Percentiles rank a stretch among this genome's conserved stretches.
phyloP scores from a whole-genome alignment of 2,113 vertebrate genomes.

The Cottus gobio region DNA sequence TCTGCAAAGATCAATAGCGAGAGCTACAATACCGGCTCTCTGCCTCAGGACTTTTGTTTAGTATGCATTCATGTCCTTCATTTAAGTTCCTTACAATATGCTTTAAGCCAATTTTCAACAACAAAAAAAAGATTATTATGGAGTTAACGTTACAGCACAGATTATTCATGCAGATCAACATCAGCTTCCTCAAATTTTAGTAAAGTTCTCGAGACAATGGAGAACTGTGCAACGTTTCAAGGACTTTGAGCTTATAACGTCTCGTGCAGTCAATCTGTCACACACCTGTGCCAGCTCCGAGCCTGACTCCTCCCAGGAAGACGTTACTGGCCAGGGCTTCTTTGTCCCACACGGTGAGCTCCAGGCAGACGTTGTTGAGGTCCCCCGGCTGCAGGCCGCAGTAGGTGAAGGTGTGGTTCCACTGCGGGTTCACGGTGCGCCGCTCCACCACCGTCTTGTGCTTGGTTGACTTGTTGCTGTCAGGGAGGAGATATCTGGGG shows the following conservation, averaged over 20 bases:
- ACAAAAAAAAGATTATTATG: background rate
- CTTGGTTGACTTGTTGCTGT: constrained; percentile 94
- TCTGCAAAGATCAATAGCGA: constrained; percentile 9
- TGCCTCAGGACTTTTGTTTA: background rate
- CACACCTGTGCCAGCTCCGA: constrained; percentile 91
- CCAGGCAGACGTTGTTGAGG: constrained; percentile 91
- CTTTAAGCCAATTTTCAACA: too few relatives aligned
- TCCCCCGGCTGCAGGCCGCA: constrained; percentile 89
- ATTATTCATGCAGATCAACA: constrained; percentile 5
- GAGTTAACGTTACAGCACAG: background rate
- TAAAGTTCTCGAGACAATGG: background rate
- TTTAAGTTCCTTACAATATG: background rate
- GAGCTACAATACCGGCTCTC: background rate
- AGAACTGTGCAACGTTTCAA: background rate
- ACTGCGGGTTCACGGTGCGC: constrained; percentile 92
- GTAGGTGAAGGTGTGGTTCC: constrained; percentile 97
- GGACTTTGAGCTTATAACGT: background rate
- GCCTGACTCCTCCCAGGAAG: constrained; percentile 93
- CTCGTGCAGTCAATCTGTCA: background rate
- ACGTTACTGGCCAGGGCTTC: constrained; percentile 95
- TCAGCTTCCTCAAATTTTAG: background rate
- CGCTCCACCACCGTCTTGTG: constrained; percentile 94
- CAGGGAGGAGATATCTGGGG: constrained; percentile 93
- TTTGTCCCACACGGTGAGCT: constrained; percentile 97
- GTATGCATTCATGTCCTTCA: background rate